Conservation (phyloP, 2,888 invertebrate species). For the Perdita meconis region DNA sequence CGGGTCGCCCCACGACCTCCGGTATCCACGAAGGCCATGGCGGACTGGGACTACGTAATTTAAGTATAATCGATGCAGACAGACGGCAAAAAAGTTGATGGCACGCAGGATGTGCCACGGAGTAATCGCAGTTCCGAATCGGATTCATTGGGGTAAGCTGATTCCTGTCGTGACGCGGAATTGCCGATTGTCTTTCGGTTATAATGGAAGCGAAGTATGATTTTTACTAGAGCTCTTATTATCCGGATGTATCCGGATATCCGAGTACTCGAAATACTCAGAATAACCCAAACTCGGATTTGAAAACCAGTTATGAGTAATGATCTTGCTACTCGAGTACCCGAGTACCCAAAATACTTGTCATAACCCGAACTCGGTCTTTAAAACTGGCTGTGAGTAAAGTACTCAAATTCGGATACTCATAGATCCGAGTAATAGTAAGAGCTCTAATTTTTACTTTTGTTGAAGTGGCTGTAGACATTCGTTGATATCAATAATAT, state of each 20-base stretch:
- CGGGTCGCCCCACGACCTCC: slow-evolving; percentile 54
- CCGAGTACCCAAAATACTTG: too few relatives aligned
- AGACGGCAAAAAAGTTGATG: slow-evolving; percentile 54
- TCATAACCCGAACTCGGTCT: too few relatives aligned
- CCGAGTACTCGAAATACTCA: background rate
- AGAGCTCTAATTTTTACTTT: too few relatives aligned
- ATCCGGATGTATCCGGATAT: too few relatives aligned
- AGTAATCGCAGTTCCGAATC: slow-evolving; percentile 56
- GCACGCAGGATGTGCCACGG: slow-evolving; percentile 57
- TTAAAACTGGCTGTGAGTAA: too few relatives aligned
- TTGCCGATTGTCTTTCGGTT: background rate
- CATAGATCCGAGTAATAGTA: too few relatives aligned
- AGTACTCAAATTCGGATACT: too few relatives aligned
- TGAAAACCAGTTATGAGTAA: too few relatives aligned
- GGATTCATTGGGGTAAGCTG: slow-evolving; percentile 16
- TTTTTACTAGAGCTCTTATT: too few relatives aligned
- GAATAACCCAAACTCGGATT: background rate
- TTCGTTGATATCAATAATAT: too few relatives aligned
- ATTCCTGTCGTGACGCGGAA: slow-evolving; percentile 28
- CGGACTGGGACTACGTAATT: slow-evolving; percentile 22
- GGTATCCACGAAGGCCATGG: slow-evolving; percentile 48
- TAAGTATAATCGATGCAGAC: slow-evolving; percentile 47
- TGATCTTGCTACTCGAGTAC: too few relatives aligned
- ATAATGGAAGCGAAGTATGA: background rate
- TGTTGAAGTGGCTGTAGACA: too few relatives aligned